These are phyloP conservation scores for Thunnus albacares DNA, from an alignment of 2,797 vertebrate species.

Conservation along the genomic window DNA sequence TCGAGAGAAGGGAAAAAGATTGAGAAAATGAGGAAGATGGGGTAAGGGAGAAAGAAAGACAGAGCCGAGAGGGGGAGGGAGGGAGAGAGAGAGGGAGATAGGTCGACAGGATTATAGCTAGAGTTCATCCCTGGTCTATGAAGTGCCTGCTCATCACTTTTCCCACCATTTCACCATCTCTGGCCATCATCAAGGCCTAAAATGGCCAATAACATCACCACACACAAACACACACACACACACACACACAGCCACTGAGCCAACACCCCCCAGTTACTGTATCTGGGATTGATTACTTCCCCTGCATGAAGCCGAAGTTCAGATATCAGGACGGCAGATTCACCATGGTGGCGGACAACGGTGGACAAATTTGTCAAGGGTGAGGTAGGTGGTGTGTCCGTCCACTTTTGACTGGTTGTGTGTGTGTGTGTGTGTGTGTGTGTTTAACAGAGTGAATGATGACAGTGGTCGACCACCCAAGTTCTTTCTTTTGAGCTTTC, in stretches of 20 bases:
- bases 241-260: slow-evolving; percentile 42
- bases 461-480: neutral
- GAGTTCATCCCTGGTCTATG: slow-evolving; percentile 79
- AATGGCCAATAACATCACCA: slow-evolving; percentile 71
- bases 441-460: neutral
- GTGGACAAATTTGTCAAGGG: slow-evolving; percentile 9
- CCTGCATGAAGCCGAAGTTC: slow-evolving; percentile 52
- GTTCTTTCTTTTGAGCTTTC: neutral
- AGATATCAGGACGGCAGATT: slow-evolving; percentile 65
- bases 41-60: neutral
- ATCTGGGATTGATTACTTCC: slow-evolving; percentile 72
- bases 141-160: slow-evolving; percentile 86
- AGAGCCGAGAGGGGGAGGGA: slow-evolving; percentile 2
- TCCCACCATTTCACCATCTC: slow-evolving; percentile 76
- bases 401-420: neutral
- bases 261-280: slow-evolving; percentile 38
- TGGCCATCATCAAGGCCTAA: slow-evolving; percentile 69
- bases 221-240: slow-evolving; percentile 32
- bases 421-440: neutral
- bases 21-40: slow-evolving; percentile 32
- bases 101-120: slow-evolving; percentile 76
- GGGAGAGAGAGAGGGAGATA: slow-evolving; percentile 27
- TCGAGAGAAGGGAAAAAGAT: slow-evolving; percentile 31
- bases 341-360: neutral
- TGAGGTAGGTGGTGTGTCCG: neutral